Evolutionary conservation across 2,888 invertebrate species (phyloP), one percentile per base, ranked within the genome.

Genomic region (Clitarchus hookeri): DNA sequence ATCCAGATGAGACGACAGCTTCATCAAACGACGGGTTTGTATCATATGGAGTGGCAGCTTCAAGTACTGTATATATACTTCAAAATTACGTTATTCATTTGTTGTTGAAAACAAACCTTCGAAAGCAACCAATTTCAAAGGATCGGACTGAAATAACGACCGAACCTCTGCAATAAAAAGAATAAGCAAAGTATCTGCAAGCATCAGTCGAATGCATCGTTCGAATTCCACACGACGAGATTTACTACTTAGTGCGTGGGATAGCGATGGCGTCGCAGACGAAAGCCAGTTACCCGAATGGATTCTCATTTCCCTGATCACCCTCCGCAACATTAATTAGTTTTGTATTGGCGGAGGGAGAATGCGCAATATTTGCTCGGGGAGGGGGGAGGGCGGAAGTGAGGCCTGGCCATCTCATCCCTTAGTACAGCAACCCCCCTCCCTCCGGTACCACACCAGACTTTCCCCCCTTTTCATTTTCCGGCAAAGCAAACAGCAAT

Each of bases 401-500:
- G 65, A 65, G 53, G 65, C 65, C 65, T 65, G 65, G 16, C 65
- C 65, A 65, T n/a, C 65, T 16, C 65, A 65, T 9, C 23, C 65
- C 65, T 19, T 16, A 48, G 12, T 48, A 48, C 48, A 48, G 36
- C 36, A 36, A 36, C 36, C 36, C 6, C 48, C 48, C 48, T 16
- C 48, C 16, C 48, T 6, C 16, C 48, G 0, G 11, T 65, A 0
- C 23, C 65, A 6, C 65, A 1, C 36, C 36, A 1, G 2, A 1
- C 36, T 4, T 36, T 36, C 4, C 4, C 23, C 65, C n/a, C 65
- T 65, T 65, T 19, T 65, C 65, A 65, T 65, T 65, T 65, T 65
- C 65, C 65, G n/a, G 65, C 65, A 65, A 65, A 65, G 65, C 65
- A 65, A 65, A 65, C 65, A 65, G 65, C 65, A 65, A 65, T 65